Base-by-base conservation (phyloP, 2,113 vertebrate species). In the Brachyhypopomus gauderio region DNA sequence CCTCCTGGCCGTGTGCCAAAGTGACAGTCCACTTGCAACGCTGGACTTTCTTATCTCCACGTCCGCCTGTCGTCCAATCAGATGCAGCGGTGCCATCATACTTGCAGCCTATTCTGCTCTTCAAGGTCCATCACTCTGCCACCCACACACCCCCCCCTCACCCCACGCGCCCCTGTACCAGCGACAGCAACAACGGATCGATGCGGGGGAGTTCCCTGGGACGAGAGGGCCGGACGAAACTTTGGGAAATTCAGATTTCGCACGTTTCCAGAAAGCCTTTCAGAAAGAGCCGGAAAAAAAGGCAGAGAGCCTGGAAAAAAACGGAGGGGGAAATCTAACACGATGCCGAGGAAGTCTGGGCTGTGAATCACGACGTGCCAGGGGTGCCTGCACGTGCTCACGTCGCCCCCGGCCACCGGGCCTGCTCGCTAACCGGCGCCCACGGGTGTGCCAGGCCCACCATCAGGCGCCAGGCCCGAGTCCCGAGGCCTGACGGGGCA, bases 321-420 rank as follows among this genome's bases (percentile, higher is more conserved):
- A 14, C 6, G 14, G 55, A 59, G n/a, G 86, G 88, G 88, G 90
- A 90, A 89, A 89, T 86, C 88, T 91, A 89, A 92, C 90, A 90
- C 88, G 84, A 90, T 87, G 77, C 70, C 78, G 81, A 85, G 83
- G 88, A 85, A 85, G 86, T 87, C 88, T 89, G 88, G 41, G 70
- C 91, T 87, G 92, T 83, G 82, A 86, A 78, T 58, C 78, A 74
- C 38, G 6, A 78, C 79, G 85, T 77, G 84, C 81, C 75, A 80
- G 83, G 36, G 81, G 77, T 67, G 0, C 9, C 19, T 4, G 77
- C 73, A 52, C 4, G 30, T 11, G n/a, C 12, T 85, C 82, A 84
- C 82, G 81, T 25, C 36, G 78, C 27, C 81, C 79, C 87, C 12
- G 9, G 11, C 9, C 81, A 74, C 72, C 72, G 62, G 4, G 73